phyloP scores from a whole-genome alignment of 1,140 invertebrate species.

The Sweltsa coloradensis region DNA sequence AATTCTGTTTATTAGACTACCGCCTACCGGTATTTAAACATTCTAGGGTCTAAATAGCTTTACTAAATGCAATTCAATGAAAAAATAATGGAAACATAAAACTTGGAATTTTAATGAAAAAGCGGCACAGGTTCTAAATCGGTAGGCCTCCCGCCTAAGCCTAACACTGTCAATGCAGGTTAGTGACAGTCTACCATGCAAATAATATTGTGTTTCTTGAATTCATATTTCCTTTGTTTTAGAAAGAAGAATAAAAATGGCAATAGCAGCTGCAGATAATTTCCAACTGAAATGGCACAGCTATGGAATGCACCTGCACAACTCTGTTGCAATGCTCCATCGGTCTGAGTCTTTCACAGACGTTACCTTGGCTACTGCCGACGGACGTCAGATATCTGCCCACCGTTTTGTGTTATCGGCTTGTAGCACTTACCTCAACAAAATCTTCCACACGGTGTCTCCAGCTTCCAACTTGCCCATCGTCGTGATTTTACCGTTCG shows the following conservation, averaged over 20 bases:
- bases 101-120: too few relatives aligned
- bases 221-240: conserved; percentile 1
- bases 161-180: too few relatives aligned
- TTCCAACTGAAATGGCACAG: conserved; percentile 81
- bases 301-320: conserved; percentile 63
- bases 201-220: neutral
- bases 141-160: too few relatives aligned
- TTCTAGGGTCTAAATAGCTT: too few relatives aligned
- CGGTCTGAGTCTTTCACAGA: conserved; percentile 72
- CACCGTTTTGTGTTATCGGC: conserved; percentile 78
- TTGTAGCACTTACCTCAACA: conserved; percentile 49
- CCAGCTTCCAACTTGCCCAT: conserved; percentile 34
- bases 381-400: conserved; percentile 67
- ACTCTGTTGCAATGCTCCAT: conserved; percentile 62
- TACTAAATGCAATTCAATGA: too few relatives aligned
- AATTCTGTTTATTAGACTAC: too few relatives aligned
- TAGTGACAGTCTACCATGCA: neutral
- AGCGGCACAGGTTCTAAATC: too few relatives aligned
- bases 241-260: conserved; percentile 25
- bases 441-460: conserved; percentile 35
- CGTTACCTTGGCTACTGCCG: conserved; percentile 66
- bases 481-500: conserved; percentile 65
- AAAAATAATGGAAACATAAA: too few relatives aligned
- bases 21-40: too few relatives aligned
- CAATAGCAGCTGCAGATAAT: conserved; percentile 47